These are phyloP conservation scores for Peromyscus attwateri DNA, from an alignment of 2,797 vertebrate species.

Conservation along the genomic window DNA sequence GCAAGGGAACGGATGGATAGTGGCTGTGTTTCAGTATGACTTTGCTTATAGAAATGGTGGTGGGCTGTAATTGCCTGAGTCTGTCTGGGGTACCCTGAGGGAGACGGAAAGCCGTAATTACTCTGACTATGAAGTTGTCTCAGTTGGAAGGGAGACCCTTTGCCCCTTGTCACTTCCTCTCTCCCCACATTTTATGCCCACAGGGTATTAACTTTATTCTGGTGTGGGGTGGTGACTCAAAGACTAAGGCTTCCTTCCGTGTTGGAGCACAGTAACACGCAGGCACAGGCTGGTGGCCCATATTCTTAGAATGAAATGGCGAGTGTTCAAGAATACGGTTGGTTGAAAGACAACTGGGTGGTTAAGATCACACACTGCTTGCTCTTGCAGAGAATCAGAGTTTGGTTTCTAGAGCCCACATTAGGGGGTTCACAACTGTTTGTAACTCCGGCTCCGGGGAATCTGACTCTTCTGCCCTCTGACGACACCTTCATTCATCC, in stretches of 20 bases:
- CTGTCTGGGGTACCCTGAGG: not conserved
- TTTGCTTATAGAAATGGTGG: not conserved
- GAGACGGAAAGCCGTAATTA: not conserved
- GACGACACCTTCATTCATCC: not conserved
- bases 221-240: not conserved
- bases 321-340: not conserved
- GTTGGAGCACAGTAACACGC: not conserved
- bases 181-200: not conserved
- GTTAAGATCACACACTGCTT: not conserved
- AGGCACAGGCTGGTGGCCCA: not conserved
- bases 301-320: not conserved
- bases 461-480: not conserved
- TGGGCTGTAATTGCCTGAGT: not conserved
- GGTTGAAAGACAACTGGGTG: not conserved
- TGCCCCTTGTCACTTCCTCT: not conserved
- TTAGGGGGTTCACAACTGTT: not conserved
- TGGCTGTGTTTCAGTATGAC: not conserved
- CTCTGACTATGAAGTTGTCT: not conserved
- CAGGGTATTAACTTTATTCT: not conserved
- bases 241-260: not conserved
- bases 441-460: not conserved
- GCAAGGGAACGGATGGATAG: rapidly evolving
- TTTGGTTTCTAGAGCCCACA: not conserved
- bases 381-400: not conserved
- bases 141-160: not conserved